Evolutionary conservation across 2,113 vertebrate species (phyloP).

Genomic region (Saguinus imperator): DNA sequence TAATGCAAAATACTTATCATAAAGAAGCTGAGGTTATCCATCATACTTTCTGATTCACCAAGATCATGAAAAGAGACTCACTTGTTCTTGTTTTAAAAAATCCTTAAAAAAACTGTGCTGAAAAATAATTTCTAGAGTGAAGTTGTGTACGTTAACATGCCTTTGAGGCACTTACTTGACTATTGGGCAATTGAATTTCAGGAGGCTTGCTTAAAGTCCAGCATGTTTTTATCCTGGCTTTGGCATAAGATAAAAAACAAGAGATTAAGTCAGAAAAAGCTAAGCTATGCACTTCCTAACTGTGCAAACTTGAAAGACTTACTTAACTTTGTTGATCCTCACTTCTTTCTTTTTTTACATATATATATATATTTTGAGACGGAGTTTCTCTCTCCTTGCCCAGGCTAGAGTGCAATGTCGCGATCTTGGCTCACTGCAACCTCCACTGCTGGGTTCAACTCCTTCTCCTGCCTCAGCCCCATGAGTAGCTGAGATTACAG

Average conservation of each 20-base stretch:
- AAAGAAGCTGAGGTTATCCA: neutral
- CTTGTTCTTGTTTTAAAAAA: neutral
- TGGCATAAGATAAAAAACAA: neutral
- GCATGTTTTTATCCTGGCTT: neutral
- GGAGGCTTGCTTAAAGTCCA: neutral
- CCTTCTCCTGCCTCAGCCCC: too few relatives aligned
- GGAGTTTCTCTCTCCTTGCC: too few relatives aligned
- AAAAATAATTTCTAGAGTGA: neutral
- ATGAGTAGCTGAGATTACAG: too few relatives aligned
- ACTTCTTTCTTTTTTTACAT: neutral
- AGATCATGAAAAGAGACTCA: neutral
- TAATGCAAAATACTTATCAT: neutral
- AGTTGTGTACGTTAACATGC: neutral
- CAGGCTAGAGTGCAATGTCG: too few relatives aligned
- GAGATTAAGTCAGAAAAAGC: neutral
- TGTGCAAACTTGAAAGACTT: neutral
- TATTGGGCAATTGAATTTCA: neutral
- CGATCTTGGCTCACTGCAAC: too few relatives aligned
- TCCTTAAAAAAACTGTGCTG: neutral
- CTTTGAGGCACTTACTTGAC: neutral
- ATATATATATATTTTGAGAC: too few relatives aligned
- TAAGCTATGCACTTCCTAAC: neutral
- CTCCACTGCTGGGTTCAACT: too few relatives aligned
- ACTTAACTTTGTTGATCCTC: neutral
- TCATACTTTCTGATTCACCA: neutral